phyloP scores from a whole-genome alignment of 2,113 vertebrate genomes.

The Pteronura brasiliensis region DNA sequence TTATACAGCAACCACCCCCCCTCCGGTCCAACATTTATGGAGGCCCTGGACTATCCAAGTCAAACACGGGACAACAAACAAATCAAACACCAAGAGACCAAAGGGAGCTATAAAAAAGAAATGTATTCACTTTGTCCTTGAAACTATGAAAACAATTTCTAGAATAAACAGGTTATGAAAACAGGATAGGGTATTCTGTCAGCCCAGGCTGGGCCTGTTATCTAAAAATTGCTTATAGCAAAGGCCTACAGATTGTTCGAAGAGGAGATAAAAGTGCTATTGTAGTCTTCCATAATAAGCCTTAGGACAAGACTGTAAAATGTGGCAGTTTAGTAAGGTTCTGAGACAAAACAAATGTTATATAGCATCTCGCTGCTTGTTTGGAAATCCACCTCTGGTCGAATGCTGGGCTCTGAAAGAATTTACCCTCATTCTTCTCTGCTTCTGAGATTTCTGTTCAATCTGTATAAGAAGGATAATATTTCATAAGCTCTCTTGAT shows the following conservation, averaged over 20 bases:
- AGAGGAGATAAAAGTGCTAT: not conserved
- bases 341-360: conserved; percentile 53
- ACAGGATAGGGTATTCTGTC: conserved; percentile 40
- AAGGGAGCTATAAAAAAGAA: conserved; percentile 71
- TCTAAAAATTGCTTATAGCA: conserved; percentile 49
- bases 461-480: not conserved
- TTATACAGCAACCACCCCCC: not conserved
- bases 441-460: not conserved
- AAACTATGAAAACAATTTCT: conserved; percentile 75
- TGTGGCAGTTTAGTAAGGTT: not conserved
- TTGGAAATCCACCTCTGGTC: not conserved
- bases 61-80: conserved; percentile 58
- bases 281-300: conserved; percentile 26
- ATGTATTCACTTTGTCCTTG: conserved; percentile 68
- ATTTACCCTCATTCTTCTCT: not conserved
- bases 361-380: not conserved
- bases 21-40: conserved; percentile 5
- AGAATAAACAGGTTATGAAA: conserved; percentile 66
- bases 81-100: conserved; percentile 68
- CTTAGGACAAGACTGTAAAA: conserved; percentile 36
- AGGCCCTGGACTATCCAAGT: conserved; percentile 50
- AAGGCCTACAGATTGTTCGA: conserved; percentile 15
- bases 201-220: not conserved
- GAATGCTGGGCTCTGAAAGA: not conserved
- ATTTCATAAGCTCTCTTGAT: not conserved